These are phyloP conservation scores for Autographa pulchrina DNA, from an alignment of 2,888 invertebrate genomes.

Conservation along the genomic window DNA sequence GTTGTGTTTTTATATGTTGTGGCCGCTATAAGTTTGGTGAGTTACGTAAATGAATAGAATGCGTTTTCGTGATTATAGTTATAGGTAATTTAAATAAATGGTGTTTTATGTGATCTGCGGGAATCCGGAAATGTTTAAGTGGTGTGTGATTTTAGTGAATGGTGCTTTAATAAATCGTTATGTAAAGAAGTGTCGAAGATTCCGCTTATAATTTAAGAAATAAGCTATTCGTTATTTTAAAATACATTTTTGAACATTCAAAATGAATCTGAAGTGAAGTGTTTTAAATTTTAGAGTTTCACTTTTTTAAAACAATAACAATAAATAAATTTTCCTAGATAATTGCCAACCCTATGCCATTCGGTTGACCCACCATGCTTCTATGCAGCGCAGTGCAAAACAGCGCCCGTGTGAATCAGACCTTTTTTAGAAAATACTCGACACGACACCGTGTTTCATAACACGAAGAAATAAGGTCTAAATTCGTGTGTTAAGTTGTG, in stretches of 20 bases:
- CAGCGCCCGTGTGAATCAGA: constrained; percentile 64
- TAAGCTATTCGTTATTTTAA: too few species aligned
- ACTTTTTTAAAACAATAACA: background rate
- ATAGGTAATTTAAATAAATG: constrained; percentile 17
- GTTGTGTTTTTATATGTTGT: constrained; percentile 53
- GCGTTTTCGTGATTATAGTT: constrained; percentile 14
- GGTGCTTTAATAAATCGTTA: constrained; percentile 22
- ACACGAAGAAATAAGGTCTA: constrained; percentile 43
- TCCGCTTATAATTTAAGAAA: background rate
- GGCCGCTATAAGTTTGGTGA: constrained; percentile 56
- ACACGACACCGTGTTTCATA: constrained; percentile 34
- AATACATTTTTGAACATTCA: background rate
- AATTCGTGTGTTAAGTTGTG: constrained; percentile 47
- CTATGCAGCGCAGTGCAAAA: constrained; percentile 63
- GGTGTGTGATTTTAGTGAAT: constrained; percentile 1
- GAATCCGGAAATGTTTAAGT: constrained; percentile 29
- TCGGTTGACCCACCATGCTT: constrained; percentile 51
- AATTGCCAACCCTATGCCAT: constrained; percentile 60
- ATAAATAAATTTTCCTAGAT: background rate
- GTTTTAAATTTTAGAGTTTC: background rate
- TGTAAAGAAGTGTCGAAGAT: constrained; percentile 29
- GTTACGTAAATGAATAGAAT: constrained; percentile 38
- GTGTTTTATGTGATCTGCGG: constrained; percentile 29
- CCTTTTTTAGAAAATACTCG: constrained; percentile 58
- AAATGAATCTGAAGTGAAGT: background rate